Evolutionary conservation across 1,140 invertebrate genomes (phyloP).

Genomic region (Drosophila arawakana): DNA sequence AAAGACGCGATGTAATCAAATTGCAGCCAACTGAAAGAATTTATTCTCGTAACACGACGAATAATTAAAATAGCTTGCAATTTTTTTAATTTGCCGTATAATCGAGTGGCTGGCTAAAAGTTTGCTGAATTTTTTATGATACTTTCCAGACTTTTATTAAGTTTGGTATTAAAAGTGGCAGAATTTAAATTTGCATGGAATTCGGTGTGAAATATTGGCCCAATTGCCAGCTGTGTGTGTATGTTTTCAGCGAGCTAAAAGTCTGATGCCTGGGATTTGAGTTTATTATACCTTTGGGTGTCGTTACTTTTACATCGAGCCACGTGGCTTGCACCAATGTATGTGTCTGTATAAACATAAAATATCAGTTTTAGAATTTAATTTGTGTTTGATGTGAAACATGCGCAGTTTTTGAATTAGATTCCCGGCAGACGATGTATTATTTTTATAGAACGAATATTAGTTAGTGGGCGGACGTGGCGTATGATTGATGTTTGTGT

Average conservation of each 20-base stretch:
- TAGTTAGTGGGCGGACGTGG: slow-evolving; percentile 1
- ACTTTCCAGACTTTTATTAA: slow-evolving; percentile 3
- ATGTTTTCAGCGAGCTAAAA: slow-evolving; percentile 25
- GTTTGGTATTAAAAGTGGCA: background rate
- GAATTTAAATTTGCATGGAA: slow-evolving; percentile 1
- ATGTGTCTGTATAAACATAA: slow-evolving; percentile 5
- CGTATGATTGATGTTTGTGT: slow-evolving; percentile 29
- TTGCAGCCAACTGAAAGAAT: slow-evolving; percentile 18
- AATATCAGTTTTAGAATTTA: slow-evolving; percentile 39
- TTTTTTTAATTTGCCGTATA: slow-evolving; percentile 3
- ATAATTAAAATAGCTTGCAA: slow-evolving; percentile 2
- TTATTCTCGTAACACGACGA: slow-evolving; percentile 1
- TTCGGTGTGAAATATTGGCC: slow-evolving; percentile 22
- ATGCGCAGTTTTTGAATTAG: slow-evolving; percentile 6
- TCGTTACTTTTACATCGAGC: slow-evolving; percentile 51
- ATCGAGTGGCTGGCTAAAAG: slow-evolving; percentile 5
- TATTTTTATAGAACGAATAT: background rate
- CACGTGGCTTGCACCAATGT: slow-evolving; percentile 14
- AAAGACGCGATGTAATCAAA: slow-evolving; percentile 14
- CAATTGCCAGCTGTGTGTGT: slow-evolving; percentile 18
- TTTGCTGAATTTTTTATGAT: slow-evolving; percentile 10
- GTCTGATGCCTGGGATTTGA: slow-evolving; percentile 51
- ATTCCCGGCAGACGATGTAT: background rate
- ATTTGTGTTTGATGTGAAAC: slow-evolving; percentile 44
- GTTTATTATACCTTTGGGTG: slow-evolving; percentile 74